Percentiles rank a stretch among this genome's conserved stretches.
These are phyloP conservation scores for Gopherus evgoodei DNA, from an alignment of 2,113 vertebrate species.

Conservation along the genomic window DNA sequence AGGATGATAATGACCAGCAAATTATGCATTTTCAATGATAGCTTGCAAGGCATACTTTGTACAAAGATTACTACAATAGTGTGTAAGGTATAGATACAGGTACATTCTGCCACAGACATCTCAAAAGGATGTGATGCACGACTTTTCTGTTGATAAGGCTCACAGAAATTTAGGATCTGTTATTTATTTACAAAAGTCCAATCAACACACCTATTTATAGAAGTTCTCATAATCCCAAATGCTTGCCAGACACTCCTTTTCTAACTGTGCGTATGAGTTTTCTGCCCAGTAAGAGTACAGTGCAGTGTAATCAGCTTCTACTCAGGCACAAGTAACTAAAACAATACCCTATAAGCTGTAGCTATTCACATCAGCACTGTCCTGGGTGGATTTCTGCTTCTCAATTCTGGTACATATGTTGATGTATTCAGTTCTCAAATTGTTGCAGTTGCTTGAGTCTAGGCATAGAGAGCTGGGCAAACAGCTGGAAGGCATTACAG, in stretches of 20 bases:
- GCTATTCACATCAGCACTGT: neutral
- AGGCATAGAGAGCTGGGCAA: neutral
- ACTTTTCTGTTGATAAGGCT: neutral
- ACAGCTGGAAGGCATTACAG: neutral
- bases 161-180: neutral
- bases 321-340: neutral
- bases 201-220: neutral
- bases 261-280: neutral
- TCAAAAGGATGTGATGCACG: neutral
- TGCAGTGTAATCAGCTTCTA: neutral
- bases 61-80: neutral
- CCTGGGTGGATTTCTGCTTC: neutral
- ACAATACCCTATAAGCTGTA: neutral
- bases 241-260: neutral
- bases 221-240: neutral
- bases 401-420: neutral
- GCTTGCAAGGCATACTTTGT: neutral
- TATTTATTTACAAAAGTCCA: neutral
- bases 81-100: neutral
- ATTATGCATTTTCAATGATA: neutral
- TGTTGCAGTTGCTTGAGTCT: neutral
- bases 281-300: neutral
- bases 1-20: neutral
- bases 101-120: neutral
- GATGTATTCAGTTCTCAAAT: neutral